Evolutionary conservation across 2,797 vertebrate species (phyloP), one percentile per base, ranked within the genome.

Genomic region (Limosa lapponica): DNA sequence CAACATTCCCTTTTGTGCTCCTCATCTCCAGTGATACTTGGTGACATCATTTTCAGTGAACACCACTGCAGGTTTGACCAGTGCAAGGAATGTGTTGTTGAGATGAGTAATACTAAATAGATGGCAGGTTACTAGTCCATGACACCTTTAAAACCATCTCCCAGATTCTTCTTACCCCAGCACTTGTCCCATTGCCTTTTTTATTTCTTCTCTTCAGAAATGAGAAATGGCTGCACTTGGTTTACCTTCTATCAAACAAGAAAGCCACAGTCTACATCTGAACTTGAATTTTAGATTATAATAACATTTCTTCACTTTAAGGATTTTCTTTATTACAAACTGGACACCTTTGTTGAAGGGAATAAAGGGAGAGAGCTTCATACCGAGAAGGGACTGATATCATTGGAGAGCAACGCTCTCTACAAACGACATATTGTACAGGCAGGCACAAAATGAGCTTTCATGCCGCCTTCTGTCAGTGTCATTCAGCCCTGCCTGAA

Each of bases 401-500:
- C 88, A 97, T 91, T 96, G 98, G 91, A 97, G 95, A 97, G 82
- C 84, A 95, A 97, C 59, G 49, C 87, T 94, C 70, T 39, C 95
- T 81, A 94, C 97, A 98, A 98, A 96, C 72, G 72, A 95, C 95
- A 96, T 95, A 98, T 98, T 98, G 96, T 97, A 97, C 89, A 96
- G 95, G 96, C 97, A 96, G 91, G 80, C 96, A 97, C 96, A 98
- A 95, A 98, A 98, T 96, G 97, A 97, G 97, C 97, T 97, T 96
- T 97, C 97, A 97, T 73, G 94, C 97, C 93, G 96, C 87, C 89
- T 87, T 97, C 97, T 98, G 97, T 97, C 97, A 97, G 82, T 93
- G 97, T 95, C 97, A 97, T 97, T 98, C 97, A 98, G 96, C 93
- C 95, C 92, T 96, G 96, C 96, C 96, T 98, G 97, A 98, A 98